Percentiles rank a stretch among this genome's conserved stretches.
Conservation (phyloP, 2,797 vertebrate genomes). For the Typhlichthys eigenmanni region DNA sequence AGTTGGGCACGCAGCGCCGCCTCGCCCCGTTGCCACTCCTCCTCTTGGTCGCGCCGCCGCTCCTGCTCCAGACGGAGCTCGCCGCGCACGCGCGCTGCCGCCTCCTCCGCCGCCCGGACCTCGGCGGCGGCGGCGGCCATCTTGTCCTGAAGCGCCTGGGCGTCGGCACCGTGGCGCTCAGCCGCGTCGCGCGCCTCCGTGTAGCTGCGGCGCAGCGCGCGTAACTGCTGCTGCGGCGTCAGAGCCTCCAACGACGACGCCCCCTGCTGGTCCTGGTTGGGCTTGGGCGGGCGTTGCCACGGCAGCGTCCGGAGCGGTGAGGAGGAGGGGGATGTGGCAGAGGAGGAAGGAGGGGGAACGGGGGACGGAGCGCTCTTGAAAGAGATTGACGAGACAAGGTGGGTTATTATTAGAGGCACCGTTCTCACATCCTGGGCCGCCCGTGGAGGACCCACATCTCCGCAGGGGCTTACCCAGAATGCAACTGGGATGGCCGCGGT, state of each 20-base stretch:
- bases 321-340: conserved; percentile 65
- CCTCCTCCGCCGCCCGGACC: conserved; percentile 89
- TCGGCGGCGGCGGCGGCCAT: conserved; percentile 86
- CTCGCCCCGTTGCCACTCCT: conserved; percentile 83
- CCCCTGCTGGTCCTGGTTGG: conserved; percentile 89
- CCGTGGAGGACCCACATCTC: conserved; percentile 92
- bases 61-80: conserved; percentile 88
- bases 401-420: conserved; percentile 85
- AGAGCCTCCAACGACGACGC: conserved; percentile 85
- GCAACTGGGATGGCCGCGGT: conserved; percentile 1
- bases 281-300: conserved; percentile 90
- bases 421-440: conserved; percentile 58
- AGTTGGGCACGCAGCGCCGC: conserved; percentile 83
- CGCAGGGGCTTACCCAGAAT: conserved; percentile 68
- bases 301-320: conserved; percentile 80
- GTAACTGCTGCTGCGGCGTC: conserved; percentile 88
- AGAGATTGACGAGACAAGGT: conserved; percentile 88
- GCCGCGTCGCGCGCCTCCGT: conserved; percentile 90
- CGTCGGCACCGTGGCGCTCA: conserved; percentile 87
- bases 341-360: conserved; percentile 72
- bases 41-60: conserved; percentile 85
- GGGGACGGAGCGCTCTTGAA: conserved; percentile 90
- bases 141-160: conserved; percentile 87
- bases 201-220: conserved; percentile 88
- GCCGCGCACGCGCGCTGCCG: conserved; percentile 86